Evolutionary conservation across 2,797 vertebrate species (phyloP).

Genomic region (Neomorphus geoffroyi): DNA sequence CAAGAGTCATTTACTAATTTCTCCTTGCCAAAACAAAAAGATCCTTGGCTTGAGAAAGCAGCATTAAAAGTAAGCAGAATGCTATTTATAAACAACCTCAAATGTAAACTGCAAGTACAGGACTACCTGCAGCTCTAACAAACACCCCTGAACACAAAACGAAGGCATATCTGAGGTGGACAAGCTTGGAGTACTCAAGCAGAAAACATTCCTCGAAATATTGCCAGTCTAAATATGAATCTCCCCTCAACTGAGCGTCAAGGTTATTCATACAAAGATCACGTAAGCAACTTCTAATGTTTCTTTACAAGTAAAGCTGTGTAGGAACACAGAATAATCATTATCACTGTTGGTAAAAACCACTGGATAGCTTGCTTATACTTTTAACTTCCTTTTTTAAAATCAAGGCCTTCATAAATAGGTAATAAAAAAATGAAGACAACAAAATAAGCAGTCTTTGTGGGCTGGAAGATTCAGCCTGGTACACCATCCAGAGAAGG

Average conservation of each 20-base stretch:
- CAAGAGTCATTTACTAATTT: background rate
- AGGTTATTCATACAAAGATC: slow-evolving; percentile 44
- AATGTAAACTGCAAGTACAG: background rate
- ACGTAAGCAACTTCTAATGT: background rate
- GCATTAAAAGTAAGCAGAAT: background rate
- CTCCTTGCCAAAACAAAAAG: slow-evolving; percentile 14
- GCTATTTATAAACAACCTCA: slow-evolving; percentile 53
- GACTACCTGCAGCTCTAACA: slow-evolving; percentile 33
- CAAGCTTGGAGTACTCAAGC: slow-evolving; percentile 27
- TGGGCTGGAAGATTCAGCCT: background rate
- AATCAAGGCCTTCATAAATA: background rate
- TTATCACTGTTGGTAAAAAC: background rate
- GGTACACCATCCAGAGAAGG: background rate
- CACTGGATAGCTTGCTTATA: background rate
- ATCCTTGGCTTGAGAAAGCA: background rate
- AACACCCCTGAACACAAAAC: slow-evolving; percentile 7
- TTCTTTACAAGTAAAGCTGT: slow-evolving; percentile 18
- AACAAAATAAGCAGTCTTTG: background rate
- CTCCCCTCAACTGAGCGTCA: slow-evolving; percentile 21
- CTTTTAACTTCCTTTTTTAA: background rate
- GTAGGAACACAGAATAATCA: background rate
- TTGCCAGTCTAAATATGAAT: slow-evolving; percentile 63
- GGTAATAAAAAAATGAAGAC: background rate
- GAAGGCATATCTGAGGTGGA: slow-evolving; percentile 36
- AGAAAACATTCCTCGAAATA: slow-evolving; percentile 60